Evolutionary conservation across 2,113 vertebrate species (phyloP).

Genomic region (human): GRCh38 chr1:44474501-44475000

Average conservation of each 20-base stretch:
- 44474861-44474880: not conserved
- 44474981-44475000: not conserved
- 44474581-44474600: not conserved
- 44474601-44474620: not conserved
- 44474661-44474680: not conserved
- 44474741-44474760: not conserved
- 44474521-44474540: not conserved
- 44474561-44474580: not conserved
- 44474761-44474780: not conserved
- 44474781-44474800: not conserved
- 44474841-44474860: not conserved
- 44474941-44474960: not conserved
- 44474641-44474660: not conserved
- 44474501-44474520: not conserved
- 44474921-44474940: not conserved
- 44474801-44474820: not conserved
- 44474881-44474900: not conserved
- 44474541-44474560: not conserved
- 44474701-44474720: not conserved
- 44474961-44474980: slow-evolving; percentile 25
- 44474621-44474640: not conserved
- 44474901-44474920: not conserved
- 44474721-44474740: not conserved
- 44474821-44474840: not conserved
- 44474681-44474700: not conserved